Conservation (phyloP, 2,888 invertebrate species). For the Cryptocheilus praepositus region DNA sequence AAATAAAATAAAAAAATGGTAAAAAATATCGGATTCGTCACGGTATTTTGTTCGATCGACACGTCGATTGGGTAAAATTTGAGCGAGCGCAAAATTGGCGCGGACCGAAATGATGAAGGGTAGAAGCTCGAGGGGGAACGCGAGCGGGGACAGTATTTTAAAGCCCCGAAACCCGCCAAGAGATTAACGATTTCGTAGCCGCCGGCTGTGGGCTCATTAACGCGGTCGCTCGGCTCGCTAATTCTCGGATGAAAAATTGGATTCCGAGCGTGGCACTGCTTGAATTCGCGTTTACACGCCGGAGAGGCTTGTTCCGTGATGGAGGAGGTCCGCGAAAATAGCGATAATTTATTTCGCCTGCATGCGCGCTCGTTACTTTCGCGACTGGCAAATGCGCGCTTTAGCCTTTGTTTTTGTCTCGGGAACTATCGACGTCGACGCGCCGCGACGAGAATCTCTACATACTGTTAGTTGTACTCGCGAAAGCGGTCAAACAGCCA, state of each 20-base stretch:
- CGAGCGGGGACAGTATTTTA: conserved; percentile 24
- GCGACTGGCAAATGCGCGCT: too few relatives aligned
- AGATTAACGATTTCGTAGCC: conserved; percentile 29
- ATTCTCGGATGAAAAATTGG: conserved; percentile 24
- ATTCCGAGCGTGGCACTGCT: conserved; percentile 6
- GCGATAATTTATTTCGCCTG: conserved; percentile 1
- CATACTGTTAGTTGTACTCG: too few relatives aligned
- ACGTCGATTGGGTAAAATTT: background rate
- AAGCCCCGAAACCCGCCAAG: conserved; percentile 23
- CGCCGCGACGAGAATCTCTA: too few relatives aligned
- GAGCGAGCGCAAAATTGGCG: background rate
- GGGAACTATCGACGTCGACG: too few relatives aligned
- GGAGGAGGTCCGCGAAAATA: background rate
- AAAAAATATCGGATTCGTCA: too few relatives aligned
- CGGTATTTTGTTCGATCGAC: too few relatives aligned
- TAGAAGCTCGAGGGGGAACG: background rate
- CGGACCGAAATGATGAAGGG: background rate
- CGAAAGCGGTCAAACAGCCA: too few relatives aligned
- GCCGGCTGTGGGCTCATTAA: conserved; percentile 29
- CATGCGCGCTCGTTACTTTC: background rate
- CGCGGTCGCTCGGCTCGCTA: conserved; percentile 25
- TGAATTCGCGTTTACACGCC: background rate
- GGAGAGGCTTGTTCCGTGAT: background rate
- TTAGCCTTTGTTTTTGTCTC: too few relatives aligned
- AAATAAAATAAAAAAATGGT: too few relatives aligned